Conservation (phyloP, 2,113 vertebrate species). For the Cairina moschata region DNA sequence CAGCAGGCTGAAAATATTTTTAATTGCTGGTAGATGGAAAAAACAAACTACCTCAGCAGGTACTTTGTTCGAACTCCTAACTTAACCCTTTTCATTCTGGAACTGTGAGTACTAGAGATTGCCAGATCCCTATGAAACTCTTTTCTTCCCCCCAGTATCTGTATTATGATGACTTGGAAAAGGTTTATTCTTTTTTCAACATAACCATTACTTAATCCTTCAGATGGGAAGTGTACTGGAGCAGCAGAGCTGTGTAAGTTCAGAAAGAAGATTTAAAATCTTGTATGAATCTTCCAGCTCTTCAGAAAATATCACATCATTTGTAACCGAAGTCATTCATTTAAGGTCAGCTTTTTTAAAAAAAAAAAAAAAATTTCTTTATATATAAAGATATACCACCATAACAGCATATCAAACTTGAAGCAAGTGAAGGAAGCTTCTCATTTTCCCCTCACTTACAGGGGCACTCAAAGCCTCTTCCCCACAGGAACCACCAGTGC, state of each 20-base stretch:
- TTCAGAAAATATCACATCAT: not conserved
- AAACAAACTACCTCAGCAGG: conserved; percentile 45
- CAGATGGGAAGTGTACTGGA: not conserved
- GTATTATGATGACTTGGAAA: not conserved
- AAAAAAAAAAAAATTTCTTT: no score
- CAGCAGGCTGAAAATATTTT: conserved; percentile 45
- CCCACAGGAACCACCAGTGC: not conserved
- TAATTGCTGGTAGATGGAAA: conserved; percentile 21
- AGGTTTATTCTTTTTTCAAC: not conserved
- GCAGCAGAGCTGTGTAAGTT: not conserved
- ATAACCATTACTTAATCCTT: not conserved
- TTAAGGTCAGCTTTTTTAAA: no score
- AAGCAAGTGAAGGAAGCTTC: not conserved
- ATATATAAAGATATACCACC: not conserved
- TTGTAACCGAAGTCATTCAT: not conserved
- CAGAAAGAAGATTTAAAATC: not conserved
- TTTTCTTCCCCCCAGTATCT: not conserved
- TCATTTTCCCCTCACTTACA: not conserved
- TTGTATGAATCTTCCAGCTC: not conserved
- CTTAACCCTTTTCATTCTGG: conserved; percentile 24
- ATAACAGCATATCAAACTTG: not conserved
- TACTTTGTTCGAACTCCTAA: not conserved
- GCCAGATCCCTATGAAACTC: not conserved
- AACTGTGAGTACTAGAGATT: not conserved
- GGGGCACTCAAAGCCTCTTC: not conserved